Conservation (phyloP, 92 coral and sea anemone species). For the Actinernus sp. region DNA sequence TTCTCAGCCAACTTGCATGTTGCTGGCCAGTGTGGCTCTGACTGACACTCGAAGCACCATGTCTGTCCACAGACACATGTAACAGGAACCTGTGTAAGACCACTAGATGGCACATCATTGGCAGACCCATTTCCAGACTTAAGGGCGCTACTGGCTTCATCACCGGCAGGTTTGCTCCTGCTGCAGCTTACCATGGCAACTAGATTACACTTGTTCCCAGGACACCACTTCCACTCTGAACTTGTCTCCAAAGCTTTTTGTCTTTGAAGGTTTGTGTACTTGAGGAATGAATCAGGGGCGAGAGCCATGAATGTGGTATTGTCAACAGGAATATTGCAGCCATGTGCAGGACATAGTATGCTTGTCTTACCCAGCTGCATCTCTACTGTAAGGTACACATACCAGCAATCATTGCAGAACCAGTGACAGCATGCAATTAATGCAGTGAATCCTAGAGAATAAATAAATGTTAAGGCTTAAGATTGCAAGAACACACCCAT, state of each 20-base stretch:
- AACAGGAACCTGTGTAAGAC: constrained; percentile 44
- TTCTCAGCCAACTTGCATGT: constrained; percentile 54
- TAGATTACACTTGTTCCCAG: constrained; percentile 59
- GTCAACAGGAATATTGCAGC: constrained; percentile 42
- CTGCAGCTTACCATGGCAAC: constrained; percentile 16
- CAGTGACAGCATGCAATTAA: constrained; percentile 41
- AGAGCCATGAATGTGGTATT: constrained; percentile 48
- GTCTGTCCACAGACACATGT: constrained; percentile 51
- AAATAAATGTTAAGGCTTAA: too few species aligned
- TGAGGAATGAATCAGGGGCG: constrained; percentile 26
- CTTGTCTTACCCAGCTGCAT: constrained; percentile 29
- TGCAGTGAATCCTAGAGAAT: constrained; percentile 28
- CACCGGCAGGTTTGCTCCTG: not conserved
- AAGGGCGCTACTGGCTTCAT: not conserved
- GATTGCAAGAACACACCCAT: too few species aligned
- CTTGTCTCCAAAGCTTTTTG: constrained; percentile 51
- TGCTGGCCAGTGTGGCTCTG: constrained; percentile 87
- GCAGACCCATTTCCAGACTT: too few species aligned
- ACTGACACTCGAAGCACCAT: constrained; percentile 79
- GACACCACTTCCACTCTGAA: constrained; percentile 66
- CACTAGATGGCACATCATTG: too few species aligned
- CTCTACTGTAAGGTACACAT: constrained; percentile 27
- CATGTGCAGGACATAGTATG: constrained; percentile 31
- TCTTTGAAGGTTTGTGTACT: constrained; percentile 13
- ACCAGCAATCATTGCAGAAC: constrained; percentile 67